Evolutionary conservation across 2,113 vertebrate genomes (phyloP).

Genomic region (Corythoichthys haematopterus): DNA sequence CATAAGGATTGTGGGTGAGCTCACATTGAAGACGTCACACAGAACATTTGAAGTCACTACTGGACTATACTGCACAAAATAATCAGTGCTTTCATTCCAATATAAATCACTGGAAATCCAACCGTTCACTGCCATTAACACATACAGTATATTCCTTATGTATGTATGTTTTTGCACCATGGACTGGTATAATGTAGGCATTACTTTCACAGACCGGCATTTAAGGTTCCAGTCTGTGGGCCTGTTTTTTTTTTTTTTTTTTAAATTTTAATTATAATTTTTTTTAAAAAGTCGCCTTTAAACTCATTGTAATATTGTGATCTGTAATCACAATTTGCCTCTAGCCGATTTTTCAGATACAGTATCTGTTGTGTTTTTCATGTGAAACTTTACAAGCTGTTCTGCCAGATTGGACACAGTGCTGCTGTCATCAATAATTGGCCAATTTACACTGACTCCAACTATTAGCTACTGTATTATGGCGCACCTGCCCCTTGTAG

Average conservation of each 20-base stretch:
- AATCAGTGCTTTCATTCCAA: background rate
- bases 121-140: no score
- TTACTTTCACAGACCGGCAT: no score
- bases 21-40: conserved; percentile 1
- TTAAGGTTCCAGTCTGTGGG: no score
- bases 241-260: no score
- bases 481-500: background rate
- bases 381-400: background rate
- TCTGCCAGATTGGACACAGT: background rate
- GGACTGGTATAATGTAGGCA: no score
- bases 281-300: no score
- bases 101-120: background rate
- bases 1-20: conserved; percentile 10
- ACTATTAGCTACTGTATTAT: background rate
- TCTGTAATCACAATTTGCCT: no score
- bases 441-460: background rate
- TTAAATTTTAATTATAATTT: no score
- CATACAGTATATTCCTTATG: no score
- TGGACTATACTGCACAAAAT: background rate
- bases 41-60: background rate
- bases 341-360: background rate
- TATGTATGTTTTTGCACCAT: no score
- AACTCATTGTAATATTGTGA: no score
- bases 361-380: background rate
- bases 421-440: background rate